These are phyloP conservation scores for Drosophila nr. medialis DNA, from an alignment of 2,888 invertebrate genomes.

Conservation along the genomic window DNA sequence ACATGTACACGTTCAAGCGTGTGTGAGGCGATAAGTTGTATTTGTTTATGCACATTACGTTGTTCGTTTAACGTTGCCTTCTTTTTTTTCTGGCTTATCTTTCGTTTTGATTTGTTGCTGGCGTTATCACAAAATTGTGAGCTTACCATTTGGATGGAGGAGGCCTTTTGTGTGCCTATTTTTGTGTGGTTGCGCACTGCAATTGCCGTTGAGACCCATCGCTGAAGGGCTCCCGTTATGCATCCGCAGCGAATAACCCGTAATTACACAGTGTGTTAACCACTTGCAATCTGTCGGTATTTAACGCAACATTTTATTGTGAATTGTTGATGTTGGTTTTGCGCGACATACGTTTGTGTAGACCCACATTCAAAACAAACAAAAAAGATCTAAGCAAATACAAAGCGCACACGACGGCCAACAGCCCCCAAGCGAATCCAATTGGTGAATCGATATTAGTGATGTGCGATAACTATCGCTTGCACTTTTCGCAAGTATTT, in stretches of 20 bases:
- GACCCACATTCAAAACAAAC: conserved; percentile 13
- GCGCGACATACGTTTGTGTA: conserved; percentile 3
- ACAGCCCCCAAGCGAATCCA: conserved; percentile 27
- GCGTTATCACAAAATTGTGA: conserved; percentile 32
- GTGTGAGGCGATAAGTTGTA: conserved; percentile 28
- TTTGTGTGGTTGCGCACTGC: conserved; percentile 31
- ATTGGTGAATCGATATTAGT: conserved; percentile 43
- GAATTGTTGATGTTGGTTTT: not conserved
- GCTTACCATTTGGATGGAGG: conserved; percentile 57
- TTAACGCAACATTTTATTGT: conserved; percentile 32
- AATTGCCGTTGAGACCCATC: conserved; percentile 55
- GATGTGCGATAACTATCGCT: conserved; percentile 28
- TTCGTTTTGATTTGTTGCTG: conserved; percentile 4
- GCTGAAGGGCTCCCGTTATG: conserved; percentile 35
- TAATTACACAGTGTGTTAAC: conserved; percentile 9
- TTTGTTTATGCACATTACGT: conserved; percentile 34
- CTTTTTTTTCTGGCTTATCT: conserved; percentile 33
- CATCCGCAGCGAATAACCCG: conserved; percentile 5
- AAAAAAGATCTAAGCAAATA: conserved; percentile 22
- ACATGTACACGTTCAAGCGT: not conserved
- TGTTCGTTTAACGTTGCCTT: not conserved
- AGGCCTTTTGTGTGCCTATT: conserved; percentile 26
- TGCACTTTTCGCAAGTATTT: conserved; percentile 9
- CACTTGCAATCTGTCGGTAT: conserved; percentile 12
- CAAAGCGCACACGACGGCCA: conserved; percentile 26